phyloP scores from a whole-genome alignment of 2,113 vertebrate genomes.

The Rhinolophus ferrumequinum region DNA sequence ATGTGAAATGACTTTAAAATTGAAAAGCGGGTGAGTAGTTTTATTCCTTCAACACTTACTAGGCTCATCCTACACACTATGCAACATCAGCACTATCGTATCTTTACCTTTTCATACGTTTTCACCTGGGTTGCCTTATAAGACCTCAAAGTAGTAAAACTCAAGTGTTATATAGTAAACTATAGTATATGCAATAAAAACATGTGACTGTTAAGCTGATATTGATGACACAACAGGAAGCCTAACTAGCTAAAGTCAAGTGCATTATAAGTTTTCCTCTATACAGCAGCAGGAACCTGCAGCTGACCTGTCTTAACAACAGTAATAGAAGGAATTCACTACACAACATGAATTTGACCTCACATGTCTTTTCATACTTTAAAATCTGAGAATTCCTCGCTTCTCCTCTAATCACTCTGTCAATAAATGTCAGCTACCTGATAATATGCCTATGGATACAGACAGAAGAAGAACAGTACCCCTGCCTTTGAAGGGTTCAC shows the following conservation, averaged over 20 bases:
- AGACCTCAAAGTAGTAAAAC: not conserved
- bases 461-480: not conserved
- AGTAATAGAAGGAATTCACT: not conserved
- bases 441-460: not conserved
- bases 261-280: not conserved
- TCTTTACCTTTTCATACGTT: not conserved
- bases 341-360: not conserved
- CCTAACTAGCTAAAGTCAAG: not conserved
- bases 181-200: not conserved
- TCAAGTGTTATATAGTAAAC: not conserved
- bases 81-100: not conserved
- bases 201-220: not conserved
- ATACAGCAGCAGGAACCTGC: not conserved
- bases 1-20: not conserved
- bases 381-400: not conserved
- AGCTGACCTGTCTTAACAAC: not conserved
- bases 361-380: not conserved
- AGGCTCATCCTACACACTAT: not conserved
- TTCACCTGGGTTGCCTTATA: not conserved
- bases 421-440: conserved; percentile 3
- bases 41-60: conserved; percentile 16
- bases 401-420: not conserved
- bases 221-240: not conserved
- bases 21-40: not conserved
- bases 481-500: not conserved